Conservation (phyloP, 92 coral and sea anemone species). For the Porites cylindrica region DNA sequence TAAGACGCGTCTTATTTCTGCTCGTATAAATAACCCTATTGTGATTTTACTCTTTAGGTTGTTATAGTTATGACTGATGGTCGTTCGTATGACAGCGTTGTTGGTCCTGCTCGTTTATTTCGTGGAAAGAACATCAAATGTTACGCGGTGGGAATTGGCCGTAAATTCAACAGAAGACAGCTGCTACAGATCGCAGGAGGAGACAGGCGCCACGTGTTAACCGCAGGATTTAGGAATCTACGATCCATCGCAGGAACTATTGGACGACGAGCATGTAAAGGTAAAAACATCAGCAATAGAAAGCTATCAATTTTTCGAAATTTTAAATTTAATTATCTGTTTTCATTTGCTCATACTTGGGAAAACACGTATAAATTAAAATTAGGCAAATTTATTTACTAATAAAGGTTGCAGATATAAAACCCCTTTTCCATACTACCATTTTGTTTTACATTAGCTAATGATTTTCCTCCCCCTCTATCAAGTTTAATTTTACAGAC, state of each 20-base stretch:
- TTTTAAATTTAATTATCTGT: background rate
- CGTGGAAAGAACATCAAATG: conserved; percentile 57
- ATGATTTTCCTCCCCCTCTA: too few relatives aligned
- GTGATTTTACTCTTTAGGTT: background rate
- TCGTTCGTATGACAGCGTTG: background rate
- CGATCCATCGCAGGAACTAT: conserved; percentile 52
- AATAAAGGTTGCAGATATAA: too few relatives aligned
- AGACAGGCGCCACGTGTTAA: conserved; percentile 58
- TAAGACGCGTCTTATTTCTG: too few relatives aligned
- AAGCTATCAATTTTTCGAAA: background rate
- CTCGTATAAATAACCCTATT: too few relatives aligned
- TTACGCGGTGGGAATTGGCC: conserved; percentile 77
- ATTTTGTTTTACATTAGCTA: too few relatives aligned
- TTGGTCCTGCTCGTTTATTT: conserved; percentile 45
- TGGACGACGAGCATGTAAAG: conserved; percentile 64
- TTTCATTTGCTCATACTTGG: background rate
- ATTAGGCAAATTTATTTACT: background rate
- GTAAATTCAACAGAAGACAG: conserved; percentile 29
- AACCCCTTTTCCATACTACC: too few relatives aligned
- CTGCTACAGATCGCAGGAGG: conserved; percentile 65
- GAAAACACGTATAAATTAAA: too few relatives aligned
- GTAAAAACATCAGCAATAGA: background rate
- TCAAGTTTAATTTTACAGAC: too few relatives aligned
- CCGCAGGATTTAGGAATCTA: conserved; percentile 53
- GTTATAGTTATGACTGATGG: background rate